Evolutionary conservation across 2,888 invertebrate genomes (phyloP).

Genomic region (Ernsta delagoae): DNA sequence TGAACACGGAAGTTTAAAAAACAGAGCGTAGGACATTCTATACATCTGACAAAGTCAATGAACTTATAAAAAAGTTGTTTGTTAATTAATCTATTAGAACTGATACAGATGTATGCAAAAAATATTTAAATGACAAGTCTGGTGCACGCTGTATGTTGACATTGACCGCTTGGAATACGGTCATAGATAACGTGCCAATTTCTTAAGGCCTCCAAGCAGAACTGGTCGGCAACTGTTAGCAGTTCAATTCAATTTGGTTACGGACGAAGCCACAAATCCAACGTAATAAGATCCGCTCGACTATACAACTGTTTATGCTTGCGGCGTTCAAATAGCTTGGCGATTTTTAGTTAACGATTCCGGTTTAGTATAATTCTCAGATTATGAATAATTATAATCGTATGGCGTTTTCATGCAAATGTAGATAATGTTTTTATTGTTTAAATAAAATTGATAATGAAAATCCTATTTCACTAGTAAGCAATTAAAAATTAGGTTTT

Average conservation of each 20-base stretch:
- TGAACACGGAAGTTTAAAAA: constrained; percentile 30
- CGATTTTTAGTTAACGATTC: constrained; percentile 5
- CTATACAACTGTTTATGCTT: not conserved
- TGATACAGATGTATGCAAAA: constrained; percentile 50
- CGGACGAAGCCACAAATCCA: constrained; percentile 6
- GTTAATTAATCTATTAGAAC: constrained; percentile 52
- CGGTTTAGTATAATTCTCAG: constrained; percentile 30
- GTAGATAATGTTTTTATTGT: constrained; percentile 25
- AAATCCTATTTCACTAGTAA: constrained; percentile 20
- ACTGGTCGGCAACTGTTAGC: not conserved
- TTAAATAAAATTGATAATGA: constrained; percentile 21
- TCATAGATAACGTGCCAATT: constrained; percentile 40
- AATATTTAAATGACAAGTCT: constrained; percentile 57
- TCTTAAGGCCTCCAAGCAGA: constrained; percentile 24
- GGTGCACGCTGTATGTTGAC: constrained; percentile 54
- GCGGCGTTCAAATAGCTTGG: constrained; percentile 22
- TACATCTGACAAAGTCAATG: constrained; percentile 45
- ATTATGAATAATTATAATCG: constrained; percentile 32
- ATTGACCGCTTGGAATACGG: constrained; percentile 51
- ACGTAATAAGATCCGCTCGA: constrained; percentile 1
- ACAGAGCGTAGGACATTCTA: constrained; percentile 37
- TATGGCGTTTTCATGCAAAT: constrained; percentile 31
- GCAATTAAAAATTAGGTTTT: not conserved
- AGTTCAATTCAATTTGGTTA: constrained; percentile 11
- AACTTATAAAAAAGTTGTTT: constrained; percentile 52